These are phyloP conservation scores for Vultur gryphus DNA, from an alignment of 2,797 vertebrate species.

Conservation along the genomic window DNA sequence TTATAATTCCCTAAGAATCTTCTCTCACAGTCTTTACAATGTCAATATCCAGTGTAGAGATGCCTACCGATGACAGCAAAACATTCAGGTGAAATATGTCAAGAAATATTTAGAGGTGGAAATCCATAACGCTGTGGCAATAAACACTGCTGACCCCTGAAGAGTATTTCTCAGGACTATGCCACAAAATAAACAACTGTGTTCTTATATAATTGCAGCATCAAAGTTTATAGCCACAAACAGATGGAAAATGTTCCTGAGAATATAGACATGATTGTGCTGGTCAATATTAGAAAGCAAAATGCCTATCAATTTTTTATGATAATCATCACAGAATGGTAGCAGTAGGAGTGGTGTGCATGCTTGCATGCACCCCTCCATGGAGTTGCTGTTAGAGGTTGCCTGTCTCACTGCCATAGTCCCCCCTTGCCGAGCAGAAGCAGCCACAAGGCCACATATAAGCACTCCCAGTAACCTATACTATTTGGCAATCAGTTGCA, in stretches of 20 bases:
- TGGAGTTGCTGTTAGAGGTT: neutral
- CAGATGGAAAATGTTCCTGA: neutral
- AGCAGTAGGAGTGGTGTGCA: neutral
- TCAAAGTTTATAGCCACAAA: neutral
- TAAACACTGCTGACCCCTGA: neutral
- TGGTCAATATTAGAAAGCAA: neutral
- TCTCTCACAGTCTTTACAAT: neutral
- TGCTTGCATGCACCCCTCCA: rapidly evolving
- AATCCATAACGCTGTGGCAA: neutral
- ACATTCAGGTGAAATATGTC: neutral
- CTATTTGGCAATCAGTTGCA: neutral
- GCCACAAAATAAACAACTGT: neutral
- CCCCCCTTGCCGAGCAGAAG: neutral
- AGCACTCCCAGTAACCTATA: neutral
- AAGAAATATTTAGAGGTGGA: neutral
- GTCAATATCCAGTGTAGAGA: neutral
- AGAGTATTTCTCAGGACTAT: neutral
- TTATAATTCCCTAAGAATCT: neutral
- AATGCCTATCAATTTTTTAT: neutral
- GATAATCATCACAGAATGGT: neutral
- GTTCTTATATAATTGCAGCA: neutral
- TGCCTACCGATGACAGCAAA: neutral
- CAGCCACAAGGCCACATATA: neutral
- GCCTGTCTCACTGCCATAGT: neutral
- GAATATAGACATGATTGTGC: neutral